These are phyloP conservation scores for Eumerus sabulonum DNA, from an alignment of 2,888 invertebrate genomes.

Conservation along the genomic window DNA sequence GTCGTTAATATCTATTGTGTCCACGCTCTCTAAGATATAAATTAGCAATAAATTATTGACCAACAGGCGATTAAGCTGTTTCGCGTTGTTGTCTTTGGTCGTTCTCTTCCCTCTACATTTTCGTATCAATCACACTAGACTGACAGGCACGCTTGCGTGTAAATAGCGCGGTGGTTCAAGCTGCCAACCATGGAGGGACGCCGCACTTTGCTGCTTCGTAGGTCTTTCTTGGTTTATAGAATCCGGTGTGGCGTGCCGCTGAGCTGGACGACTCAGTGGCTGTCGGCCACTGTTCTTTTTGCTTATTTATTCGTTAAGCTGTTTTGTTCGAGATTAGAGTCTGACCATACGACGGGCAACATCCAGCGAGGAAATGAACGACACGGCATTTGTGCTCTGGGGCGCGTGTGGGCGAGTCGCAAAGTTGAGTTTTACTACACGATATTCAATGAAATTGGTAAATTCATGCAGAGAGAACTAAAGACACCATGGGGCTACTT, in stretches of 20 bases:
- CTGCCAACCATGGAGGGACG: constrained; percentile 72
- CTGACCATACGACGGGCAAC: constrained; percentile 5
- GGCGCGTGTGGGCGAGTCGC: constrained; percentile 53
- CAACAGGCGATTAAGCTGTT: constrained; percentile 70
- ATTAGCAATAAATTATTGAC: constrained; percentile 68
- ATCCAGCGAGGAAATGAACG: constrained; percentile 58
- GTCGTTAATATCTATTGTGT: constrained; percentile 61
- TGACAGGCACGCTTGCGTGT: constrained; percentile 75
- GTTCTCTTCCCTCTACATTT: constrained; percentile 50
- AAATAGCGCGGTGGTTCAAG: constrained; percentile 72
- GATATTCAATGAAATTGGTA: constrained; percentile 50
- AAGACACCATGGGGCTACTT: constrained; percentile 15
- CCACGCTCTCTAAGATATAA: constrained; percentile 52
- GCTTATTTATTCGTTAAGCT: constrained; percentile 49
- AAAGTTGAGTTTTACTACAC: constrained; percentile 57
- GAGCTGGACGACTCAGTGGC: neutral
- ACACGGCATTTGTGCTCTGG: constrained; percentile 40
- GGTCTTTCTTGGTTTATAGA: constrained; percentile 61
- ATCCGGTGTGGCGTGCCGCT: constrained; percentile 45
- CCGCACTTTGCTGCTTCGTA: constrained; percentile 70
- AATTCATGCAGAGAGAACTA: constrained; percentile 4
- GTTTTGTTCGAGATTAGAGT: constrained; percentile 39
- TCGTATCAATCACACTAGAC: constrained; percentile 75
- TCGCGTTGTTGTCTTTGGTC: constrained; percentile 12
- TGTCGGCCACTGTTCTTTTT: constrained; percentile 53